Conservation (phyloP, 1,140 invertebrate species). For the Delia radicum region DNA sequence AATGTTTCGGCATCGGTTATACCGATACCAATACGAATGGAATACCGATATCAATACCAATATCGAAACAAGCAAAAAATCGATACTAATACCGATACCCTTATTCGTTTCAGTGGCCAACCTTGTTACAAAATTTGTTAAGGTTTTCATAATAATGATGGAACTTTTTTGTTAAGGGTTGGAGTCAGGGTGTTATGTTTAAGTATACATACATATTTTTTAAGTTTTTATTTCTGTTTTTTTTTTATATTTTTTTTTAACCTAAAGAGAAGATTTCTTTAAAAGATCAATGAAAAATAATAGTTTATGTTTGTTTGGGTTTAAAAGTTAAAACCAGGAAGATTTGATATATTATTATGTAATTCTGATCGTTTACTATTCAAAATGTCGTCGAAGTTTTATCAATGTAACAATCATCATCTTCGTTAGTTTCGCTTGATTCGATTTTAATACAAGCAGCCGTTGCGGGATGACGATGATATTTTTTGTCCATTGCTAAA, state of each 20-base stretch:
- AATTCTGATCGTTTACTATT: not conserved
- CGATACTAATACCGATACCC: no score
- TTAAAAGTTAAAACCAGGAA: not conserved
- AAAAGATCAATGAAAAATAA: constrained; percentile 32
- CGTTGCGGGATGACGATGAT: constrained; percentile 29
- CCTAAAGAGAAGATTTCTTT: constrained; percentile 12
- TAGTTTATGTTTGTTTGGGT: not conserved
- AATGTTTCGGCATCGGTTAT: no score
- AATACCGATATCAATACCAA: no score
- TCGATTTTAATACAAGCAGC: not conserved
- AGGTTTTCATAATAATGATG: no score
- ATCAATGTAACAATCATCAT: not conserved
- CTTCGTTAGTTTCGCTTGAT: not conserved
- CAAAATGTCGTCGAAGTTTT: not conserved
- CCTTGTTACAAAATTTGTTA: no score
- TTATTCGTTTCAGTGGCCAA: no score
- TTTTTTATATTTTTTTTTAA: constrained; percentile 37
- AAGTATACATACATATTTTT: constrained; percentile 7
- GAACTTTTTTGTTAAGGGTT: no score
- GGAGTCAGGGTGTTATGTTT: no score
- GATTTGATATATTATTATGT: not conserved
- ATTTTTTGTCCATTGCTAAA: not conserved
- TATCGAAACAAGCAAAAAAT: no score
- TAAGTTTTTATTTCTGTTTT: constrained; percentile 1
- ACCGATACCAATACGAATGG: no score